phyloP scores from a whole-genome alignment of 2,888 invertebrate genomes.

The Caenorhabditis sp. region DNA sequence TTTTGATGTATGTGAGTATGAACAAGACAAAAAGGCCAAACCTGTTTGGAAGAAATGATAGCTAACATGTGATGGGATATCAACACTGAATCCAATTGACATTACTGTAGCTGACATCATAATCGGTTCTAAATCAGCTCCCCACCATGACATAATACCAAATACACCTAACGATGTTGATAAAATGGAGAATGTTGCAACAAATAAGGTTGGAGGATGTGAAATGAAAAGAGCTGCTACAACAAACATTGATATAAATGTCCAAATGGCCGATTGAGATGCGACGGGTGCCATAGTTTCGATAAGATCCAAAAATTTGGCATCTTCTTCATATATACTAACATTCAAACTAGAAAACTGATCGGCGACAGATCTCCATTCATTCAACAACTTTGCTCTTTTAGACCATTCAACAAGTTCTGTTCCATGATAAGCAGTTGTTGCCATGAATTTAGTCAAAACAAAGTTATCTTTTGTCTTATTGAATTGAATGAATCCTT shows the following conservation, averaged over 20 bases:
- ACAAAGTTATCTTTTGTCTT: conserved; percentile 39
- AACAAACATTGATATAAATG: conserved; percentile 65
- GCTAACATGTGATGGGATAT: conserved; percentile 69
- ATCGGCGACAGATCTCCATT: conserved; percentile 65
- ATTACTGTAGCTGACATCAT: conserved; percentile 67
- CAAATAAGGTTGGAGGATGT: conserved; percentile 63
- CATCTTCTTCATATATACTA: conserved; percentile 65
- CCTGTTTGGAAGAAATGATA: conserved; percentile 67
- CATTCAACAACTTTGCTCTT: conserved; percentile 58
- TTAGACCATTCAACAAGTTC: conserved; percentile 62
- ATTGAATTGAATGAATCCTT: conserved; percentile 62
- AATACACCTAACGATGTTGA: conserved; percentile 68
- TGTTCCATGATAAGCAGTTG: conserved; percentile 64
- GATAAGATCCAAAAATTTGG: conserved; percentile 68
- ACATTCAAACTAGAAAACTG: conserved; percentile 63
- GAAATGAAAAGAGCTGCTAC: conserved; percentile 67
- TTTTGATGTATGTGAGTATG: not conserved
- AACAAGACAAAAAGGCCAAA: conserved; percentile 7
- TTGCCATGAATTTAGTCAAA: conserved; percentile 61
- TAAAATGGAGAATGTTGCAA: conserved; percentile 66
- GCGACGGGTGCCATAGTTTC: conserved; percentile 61
- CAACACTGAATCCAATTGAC: conserved; percentile 69
- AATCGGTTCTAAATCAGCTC: conserved; percentile 68
- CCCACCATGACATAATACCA: conserved; percentile 67
- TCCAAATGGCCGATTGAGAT: conserved; percentile 63